Conservation (phyloP, 2,113 vertebrate species). For the Tetrao urogallus region DNA sequence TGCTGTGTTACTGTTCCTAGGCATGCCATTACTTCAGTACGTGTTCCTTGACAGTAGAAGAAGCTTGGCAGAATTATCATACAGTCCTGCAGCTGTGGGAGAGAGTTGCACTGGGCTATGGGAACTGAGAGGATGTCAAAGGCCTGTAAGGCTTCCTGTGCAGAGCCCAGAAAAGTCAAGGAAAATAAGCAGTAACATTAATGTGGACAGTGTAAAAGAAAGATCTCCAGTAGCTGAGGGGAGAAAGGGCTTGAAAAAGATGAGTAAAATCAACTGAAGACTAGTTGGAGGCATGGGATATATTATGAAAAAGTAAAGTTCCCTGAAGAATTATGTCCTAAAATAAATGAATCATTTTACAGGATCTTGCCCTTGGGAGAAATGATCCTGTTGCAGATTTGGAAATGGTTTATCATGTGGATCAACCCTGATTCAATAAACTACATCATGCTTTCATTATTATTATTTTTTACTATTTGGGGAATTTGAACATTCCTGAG, state of each 20-base stretch:
- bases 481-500: background rate
- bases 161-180: background rate
- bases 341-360: background rate
- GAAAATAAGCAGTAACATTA: background rate
- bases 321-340: background rate
- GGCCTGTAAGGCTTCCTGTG: background rate
- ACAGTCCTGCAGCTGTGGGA: background rate
- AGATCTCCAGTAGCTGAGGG: background rate
- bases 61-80: background rate
- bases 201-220: background rate
- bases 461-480: background rate
- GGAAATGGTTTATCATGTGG: background rate
- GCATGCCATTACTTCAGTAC: background rate
- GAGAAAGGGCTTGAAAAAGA: background rate
- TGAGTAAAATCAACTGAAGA: accelerated
- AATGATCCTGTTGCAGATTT: background rate
- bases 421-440: background rate
- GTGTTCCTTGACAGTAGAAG: background rate
- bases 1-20: background rate
- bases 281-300: background rate
- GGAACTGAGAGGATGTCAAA: background rate
- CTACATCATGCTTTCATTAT: background rate
- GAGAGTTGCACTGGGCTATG: background rate
- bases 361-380: background rate
- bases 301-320: background rate